Evolutionary conservation across 2,888 invertebrate species (phyloP), one percentile per base, ranked within the genome.

Genomic region (Hesperia comma): DNA sequence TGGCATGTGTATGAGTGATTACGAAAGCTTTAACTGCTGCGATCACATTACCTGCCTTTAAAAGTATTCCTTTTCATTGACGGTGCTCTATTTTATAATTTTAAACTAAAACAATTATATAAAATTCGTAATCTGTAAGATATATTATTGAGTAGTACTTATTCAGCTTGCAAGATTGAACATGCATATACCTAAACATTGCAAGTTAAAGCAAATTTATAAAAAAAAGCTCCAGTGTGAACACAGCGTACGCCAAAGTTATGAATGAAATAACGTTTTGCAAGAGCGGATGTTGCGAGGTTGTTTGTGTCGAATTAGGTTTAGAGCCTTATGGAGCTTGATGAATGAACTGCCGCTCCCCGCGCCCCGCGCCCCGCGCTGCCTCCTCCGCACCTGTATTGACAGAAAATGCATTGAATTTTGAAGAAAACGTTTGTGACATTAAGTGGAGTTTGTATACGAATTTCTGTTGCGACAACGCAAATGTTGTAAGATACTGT

Each of bases 271-370:
- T 89, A 90, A 86, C 81, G 88, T 92, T 92, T 92, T 88, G 92
- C 92, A 92, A 92, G 89, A 92, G 90, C 92, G 92, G 92, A 92
- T 92, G 91, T 92, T 90, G 92, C 92, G 92, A 91, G 90, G 92
- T 81, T 88, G 86, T 83, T 87, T 83, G 86, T 80, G 85, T 90
- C 89, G 92, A 92, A 90, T 92, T 92, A 92, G 90, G 92, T 88
- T 91, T 92, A 92, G 89, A 90, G 87, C 91, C 91, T 91, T 91
- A 90, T 89, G 90, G 85, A 86, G 85, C 85, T 86, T 91, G 91
- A 92, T 92, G 91, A 92, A 92, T 92, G 92, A 91, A 92, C 83
- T 72, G 68, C 76, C 72, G 72, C 77, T 74, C 78, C 72, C 77
- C 72, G 70, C 73, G 37, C 70, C 61, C 15, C 37, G 3, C 37